phyloP scores from a whole-genome alignment of 2,888 invertebrate genomes.

The Oscheius myriophilus region DNA sequence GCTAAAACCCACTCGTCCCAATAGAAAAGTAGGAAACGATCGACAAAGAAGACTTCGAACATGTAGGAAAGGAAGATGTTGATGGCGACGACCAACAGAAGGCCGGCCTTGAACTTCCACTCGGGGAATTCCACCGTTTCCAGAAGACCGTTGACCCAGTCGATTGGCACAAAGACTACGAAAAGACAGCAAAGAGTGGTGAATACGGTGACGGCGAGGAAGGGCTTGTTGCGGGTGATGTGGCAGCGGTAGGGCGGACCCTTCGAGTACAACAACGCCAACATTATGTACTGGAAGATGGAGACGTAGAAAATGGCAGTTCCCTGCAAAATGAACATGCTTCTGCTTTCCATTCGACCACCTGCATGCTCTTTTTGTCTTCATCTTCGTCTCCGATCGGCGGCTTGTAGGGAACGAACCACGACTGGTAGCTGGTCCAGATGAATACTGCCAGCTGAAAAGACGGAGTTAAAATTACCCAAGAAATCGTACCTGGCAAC shows the following conservation, averaged over 20 bases:
- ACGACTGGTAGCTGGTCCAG: constrained; percentile 61
- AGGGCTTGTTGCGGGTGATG: constrained; percentile 37
- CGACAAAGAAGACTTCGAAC: constrained; percentile 50
- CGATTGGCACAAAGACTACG: too few relatives aligned
- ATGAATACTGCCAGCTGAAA: constrained; percentile 64
- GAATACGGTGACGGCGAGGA: constrained; percentile 43
- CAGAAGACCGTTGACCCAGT: constrained; percentile 45
- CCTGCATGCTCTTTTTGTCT: constrained; percentile 78
- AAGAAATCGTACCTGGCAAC: constrained; percentile 75
- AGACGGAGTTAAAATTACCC: not conserved
- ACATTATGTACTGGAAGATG: constrained; percentile 80
- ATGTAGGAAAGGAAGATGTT: constrained; percentile 58
- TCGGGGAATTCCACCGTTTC: constrained; percentile 63
- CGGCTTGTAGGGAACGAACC: constrained; percentile 69
- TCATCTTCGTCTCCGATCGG: constrained; percentile 74
- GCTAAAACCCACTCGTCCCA: constrained; percentile 33
- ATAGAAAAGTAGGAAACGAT: constrained; percentile 47
- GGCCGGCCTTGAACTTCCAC: constrained; percentile 46
- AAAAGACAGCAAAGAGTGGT: constrained; percentile 34
- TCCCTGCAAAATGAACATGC: constrained; percentile 74
- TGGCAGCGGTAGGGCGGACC: constrained; percentile 46
- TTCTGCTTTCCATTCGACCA: not conserved
- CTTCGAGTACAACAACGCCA: constrained; percentile 84
- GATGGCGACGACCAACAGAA: constrained; percentile 57
- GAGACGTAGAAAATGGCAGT: constrained; percentile 83